A percentile compares a stretch with the other conserved stretches of the same genome.
phyloP scores from a whole-genome alignment of 1,140 invertebrate species.

The Drosophila kikkawai region DNA sequence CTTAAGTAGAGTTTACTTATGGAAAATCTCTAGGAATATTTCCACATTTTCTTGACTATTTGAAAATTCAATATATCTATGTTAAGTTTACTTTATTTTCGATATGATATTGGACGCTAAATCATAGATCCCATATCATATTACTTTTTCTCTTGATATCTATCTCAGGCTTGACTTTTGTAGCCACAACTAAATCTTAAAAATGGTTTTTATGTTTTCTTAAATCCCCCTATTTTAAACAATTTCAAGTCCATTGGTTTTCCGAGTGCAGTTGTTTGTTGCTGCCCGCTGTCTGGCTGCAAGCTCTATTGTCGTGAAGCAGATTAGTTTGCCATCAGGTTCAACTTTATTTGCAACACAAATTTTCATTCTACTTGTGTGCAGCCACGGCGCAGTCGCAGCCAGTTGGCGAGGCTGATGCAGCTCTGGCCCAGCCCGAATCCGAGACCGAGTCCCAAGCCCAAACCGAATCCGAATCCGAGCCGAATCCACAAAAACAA shows the following conservation, averaged over 20 bases:
- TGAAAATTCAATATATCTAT: background rate
- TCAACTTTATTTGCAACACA: constrained; percentile 83
- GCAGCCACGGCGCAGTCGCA: constrained; percentile 54
- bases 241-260: background rate
- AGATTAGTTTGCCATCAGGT: constrained; percentile 83
- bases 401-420: constrained; percentile 25
- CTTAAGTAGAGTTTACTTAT: background rate
- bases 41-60: no score
- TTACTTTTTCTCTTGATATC: background rate
- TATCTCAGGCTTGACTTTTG: background rate
- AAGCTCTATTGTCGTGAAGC: constrained; percentile 79
- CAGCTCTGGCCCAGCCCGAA: constrained; percentile 22
- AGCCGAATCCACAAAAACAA: constrained; percentile 20
- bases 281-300: constrained; percentile 58
- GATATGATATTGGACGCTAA: background rate
- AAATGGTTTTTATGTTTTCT: background rate
- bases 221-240: background rate
- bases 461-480: constrained; percentile 25
- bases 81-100: background rate
- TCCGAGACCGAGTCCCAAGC: constrained; percentile 10
- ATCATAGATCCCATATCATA: background rate
- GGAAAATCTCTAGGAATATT: background rate
- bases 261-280: constrained; percentile 38
- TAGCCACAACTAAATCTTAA: background rate
- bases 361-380: constrained; percentile 81